A percentile compares a stretch with the other conserved stretches of the same genome.
Conservation (phyloP, 2,888 invertebrate species). For the Drosophila cognata region DNA sequence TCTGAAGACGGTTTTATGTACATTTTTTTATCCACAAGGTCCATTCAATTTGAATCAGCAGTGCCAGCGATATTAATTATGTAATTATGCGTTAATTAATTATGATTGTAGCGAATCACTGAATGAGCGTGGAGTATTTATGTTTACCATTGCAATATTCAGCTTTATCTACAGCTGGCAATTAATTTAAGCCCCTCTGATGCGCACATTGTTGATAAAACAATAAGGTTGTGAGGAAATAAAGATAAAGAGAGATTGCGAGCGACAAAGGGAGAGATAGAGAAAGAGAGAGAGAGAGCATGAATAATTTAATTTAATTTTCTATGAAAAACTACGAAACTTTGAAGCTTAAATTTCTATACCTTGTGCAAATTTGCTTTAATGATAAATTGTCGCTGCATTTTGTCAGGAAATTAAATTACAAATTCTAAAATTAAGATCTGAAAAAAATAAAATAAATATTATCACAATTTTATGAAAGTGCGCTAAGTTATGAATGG, state of each 20-base stretch:
- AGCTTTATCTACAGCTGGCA: background rate
- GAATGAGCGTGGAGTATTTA: background rate
- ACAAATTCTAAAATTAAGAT: too few species aligned
- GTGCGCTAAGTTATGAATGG: background rate
- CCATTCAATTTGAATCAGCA: background rate
- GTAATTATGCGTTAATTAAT: background rate
- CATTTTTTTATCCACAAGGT: background rate
- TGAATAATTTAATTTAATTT: background rate
- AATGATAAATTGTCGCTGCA: background rate
- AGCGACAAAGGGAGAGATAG: background rate
- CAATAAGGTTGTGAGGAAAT: background rate
- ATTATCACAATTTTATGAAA: too few species aligned
- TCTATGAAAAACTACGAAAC: slow-evolving; percentile 43
- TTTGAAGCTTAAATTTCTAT: slow-evolving; percentile 45
- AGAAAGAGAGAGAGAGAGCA: background rate
- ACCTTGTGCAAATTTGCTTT: background rate
- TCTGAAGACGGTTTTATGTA: background rate
- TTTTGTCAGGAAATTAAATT: too few species aligned
- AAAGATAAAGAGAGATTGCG: background rate
- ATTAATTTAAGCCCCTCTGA: background rate
- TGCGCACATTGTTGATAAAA: background rate
- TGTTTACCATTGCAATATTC: background rate
- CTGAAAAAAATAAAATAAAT: too few species aligned
- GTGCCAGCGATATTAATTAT: background rate
- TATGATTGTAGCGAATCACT: background rate